Evolutionary conservation across 2,797 vertebrate species (phyloP).

Genomic region (Trichosurus vulpecula): DNA sequence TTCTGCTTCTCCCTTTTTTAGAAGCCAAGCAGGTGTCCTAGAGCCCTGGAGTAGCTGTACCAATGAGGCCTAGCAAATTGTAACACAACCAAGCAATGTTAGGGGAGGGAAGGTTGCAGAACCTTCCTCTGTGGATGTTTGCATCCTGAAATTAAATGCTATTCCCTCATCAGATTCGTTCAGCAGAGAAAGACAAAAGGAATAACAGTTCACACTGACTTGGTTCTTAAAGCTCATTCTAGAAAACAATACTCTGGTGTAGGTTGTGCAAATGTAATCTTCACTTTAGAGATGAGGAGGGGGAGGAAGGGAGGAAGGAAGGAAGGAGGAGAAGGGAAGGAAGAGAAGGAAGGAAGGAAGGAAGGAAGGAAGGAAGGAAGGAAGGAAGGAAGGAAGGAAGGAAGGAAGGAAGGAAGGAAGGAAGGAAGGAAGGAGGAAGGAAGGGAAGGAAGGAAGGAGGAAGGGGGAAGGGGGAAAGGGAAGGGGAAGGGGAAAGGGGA

Average conservation of each 20-base stretch:
- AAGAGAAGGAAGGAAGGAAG: too few species aligned
- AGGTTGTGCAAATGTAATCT: neutral
- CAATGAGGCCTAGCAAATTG: neutral
- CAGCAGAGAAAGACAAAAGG: neutral
- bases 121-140: conserved; percentile 4
- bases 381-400: neutral
- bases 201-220: neutral
- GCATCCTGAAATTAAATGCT: neutral
- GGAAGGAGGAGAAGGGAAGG: neutral
- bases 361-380: neutral
- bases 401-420: neutral
- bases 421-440: neutral
- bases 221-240: neutral
- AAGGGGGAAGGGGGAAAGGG: too few species aligned
- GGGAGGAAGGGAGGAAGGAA: neutral
- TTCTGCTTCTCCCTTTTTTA: conserved; percentile 26
- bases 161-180: neutral
- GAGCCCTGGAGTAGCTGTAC: neutral
- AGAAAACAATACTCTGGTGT: neutral
- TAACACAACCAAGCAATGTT: neutral
- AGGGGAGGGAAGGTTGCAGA: neutral
- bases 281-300: neutral
- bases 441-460: too few species aligned
- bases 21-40: neutral
- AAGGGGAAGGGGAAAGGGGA: too few species aligned